Conservation (phyloP, 2,888 invertebrate species). For the Macrophya annulata region DNA sequence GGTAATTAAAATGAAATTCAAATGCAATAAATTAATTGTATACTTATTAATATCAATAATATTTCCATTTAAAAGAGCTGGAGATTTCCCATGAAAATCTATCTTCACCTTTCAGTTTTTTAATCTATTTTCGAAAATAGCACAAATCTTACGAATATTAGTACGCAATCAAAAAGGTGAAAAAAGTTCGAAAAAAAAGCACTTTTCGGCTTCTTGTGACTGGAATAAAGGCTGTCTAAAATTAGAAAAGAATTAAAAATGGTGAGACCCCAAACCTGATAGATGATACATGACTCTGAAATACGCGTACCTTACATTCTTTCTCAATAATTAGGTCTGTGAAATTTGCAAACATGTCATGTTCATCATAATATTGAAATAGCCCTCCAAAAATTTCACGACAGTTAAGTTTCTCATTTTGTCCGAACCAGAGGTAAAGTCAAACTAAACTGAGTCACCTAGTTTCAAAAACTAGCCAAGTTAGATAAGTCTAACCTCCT, state of each 20-base stretch:
- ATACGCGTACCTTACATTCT: neutral
- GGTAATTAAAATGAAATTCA: too few species aligned
- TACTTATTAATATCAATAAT: too few species aligned
- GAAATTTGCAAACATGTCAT: neutral
- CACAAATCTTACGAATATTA: neutral
- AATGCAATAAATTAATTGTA: too few species aligned
- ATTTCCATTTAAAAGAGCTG: too few species aligned
- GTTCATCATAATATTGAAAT: neutral
- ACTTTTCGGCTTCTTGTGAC: neutral
- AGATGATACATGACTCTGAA: neutral
- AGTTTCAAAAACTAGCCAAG: too few species aligned
- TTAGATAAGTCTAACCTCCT: too few species aligned
- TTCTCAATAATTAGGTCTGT: neutral
- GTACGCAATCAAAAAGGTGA: neutral
- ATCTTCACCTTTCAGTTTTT: neutral
- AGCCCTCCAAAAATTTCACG: too few species aligned
- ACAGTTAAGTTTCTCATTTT: too few species aligned
- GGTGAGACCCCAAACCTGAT: too few species aligned
- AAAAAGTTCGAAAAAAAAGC: neutral
- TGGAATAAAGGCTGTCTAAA: neutral
- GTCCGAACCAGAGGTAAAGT: too few species aligned
- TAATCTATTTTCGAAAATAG: neutral
- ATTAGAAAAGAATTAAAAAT: neutral
- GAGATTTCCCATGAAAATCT: neutral
- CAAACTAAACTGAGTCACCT: too few species aligned